Base-by-base conservation (phyloP, 30 jellyfish, hydroid and myxozoan genomes). In the Cassiopea andromeda region DNA sequence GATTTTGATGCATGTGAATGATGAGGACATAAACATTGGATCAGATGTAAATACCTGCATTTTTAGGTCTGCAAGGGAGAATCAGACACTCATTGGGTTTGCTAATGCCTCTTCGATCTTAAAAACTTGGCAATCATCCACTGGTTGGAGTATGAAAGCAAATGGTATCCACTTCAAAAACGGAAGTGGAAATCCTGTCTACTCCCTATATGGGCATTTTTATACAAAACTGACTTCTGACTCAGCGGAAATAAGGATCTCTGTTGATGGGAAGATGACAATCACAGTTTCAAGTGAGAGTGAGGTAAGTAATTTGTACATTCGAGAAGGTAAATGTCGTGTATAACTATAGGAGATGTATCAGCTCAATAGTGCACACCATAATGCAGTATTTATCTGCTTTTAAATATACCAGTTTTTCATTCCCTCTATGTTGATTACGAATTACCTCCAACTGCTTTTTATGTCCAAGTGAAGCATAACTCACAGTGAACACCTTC, bases 131-230 rank as follows among this genome's bases (percentile, higher is more conserved):
- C 67, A 46, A 7, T 43, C 80, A 18, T 66, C 85, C 12, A 87
- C 87, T 16, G 89, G 94, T n/a, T 87, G 89, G 90, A 8, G 80
- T 3, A 82, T 87, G 14, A 87, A 77, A 15, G 57, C 73, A 19
- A 87, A 87, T 10, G 75, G 94, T 73, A 49, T 87, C 3, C 69
- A 87, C 1, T 64, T 64, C 58, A 7, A 54, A n/a, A 80, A 69
- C 46, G 27, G 48, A 7, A 72, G 58, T 15, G 19, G 27, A 0
- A 44, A 13, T 38, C 59, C 49, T 45, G 46, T 15, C 44, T 77
- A 67, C 1, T 44, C 66, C 19, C 43, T 77, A 27, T 78, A 14
- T 77, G 94, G 94, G 1, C 54, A 67, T 17, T 87, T 60, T 78
- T 87, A 85, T 10, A 80, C 90, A 15, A 77, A 5, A 2, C 48